phyloP scores from a whole-genome alignment of 2,113 vertebrate genomes.

The Catagonus wagneri region DNA sequence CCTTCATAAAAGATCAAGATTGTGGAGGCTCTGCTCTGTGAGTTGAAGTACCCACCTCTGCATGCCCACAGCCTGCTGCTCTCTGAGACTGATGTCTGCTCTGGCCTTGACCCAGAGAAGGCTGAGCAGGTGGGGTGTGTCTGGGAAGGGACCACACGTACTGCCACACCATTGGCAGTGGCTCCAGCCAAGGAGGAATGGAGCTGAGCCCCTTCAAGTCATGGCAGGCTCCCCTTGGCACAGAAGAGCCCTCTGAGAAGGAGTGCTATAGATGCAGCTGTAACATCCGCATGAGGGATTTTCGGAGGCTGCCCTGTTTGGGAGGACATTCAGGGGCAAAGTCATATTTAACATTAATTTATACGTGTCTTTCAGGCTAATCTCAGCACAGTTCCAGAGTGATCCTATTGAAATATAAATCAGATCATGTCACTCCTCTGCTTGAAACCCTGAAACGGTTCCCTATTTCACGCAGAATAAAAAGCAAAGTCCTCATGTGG shows the following conservation, averaged over 20 bases:
- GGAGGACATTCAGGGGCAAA: neutral
- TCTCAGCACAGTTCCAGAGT: neutral
- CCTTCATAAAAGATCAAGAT: neutral
- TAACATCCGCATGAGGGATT: neutral
- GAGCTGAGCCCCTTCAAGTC: neutral
- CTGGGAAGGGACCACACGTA: neutral
- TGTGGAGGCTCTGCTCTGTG: neutral
- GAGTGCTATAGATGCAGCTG: neutral
- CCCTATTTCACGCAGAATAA: neutral
- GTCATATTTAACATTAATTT: neutral
- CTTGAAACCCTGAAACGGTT: neutral
- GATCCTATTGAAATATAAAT: constrained; percentile 5
- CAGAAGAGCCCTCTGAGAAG: neutral
- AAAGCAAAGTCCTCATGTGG: neutral
- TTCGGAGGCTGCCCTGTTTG: neutral
- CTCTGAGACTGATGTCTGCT: neutral
- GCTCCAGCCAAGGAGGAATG: neutral
- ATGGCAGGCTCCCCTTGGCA: neutral
- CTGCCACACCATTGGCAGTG: neutral
- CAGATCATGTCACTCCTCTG: neutral
- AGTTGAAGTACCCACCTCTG: neutral
- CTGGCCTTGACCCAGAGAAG: neutral
- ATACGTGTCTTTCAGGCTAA: neutral
- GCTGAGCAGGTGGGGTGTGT: neutral
- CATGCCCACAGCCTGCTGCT: neutral